These are phyloP conservation scores for Heteromormyrus szaboi DNA, from an alignment of 2,797 vertebrate species.

Conservation along the genomic window DNA sequence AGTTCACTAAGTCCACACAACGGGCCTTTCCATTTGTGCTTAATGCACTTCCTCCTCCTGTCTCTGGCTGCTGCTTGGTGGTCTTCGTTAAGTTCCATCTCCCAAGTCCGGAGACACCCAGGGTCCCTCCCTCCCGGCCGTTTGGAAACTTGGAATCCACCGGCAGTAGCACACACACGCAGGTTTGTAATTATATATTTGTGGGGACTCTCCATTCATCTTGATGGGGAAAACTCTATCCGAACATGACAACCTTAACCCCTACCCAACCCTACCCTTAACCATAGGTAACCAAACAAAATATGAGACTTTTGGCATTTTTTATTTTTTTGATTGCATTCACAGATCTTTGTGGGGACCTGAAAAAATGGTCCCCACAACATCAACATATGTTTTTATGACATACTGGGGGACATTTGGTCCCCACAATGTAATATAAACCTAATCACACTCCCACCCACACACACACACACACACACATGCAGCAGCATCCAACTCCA, in stretches of 20 bases:
- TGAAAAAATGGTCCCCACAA: background rate
- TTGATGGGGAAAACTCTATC: background rate
- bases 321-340: background rate
- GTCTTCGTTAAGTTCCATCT: background rate
- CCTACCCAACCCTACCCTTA: background rate
- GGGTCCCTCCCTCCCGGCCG: background rate
- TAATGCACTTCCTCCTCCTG: background rate
- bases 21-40: background rate
- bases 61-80: background rate
- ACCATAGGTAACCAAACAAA: background rate
- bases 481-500: background rate
- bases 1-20: background rate
- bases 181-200: background rate
- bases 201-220: background rate
- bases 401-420: background rate
- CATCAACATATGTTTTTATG: background rate
- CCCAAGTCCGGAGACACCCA: background rate
- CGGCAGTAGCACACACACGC: background rate
- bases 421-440: background rate
- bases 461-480: background rate
- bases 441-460: background rate
- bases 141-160: background rate
- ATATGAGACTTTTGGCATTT: background rate
- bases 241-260: background rate
- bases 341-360: background rate